These are phyloP conservation scores for Scaptomyza reducta DNA, from an alignment of 2,888 invertebrate genomes.

Conservation along the genomic window DNA sequence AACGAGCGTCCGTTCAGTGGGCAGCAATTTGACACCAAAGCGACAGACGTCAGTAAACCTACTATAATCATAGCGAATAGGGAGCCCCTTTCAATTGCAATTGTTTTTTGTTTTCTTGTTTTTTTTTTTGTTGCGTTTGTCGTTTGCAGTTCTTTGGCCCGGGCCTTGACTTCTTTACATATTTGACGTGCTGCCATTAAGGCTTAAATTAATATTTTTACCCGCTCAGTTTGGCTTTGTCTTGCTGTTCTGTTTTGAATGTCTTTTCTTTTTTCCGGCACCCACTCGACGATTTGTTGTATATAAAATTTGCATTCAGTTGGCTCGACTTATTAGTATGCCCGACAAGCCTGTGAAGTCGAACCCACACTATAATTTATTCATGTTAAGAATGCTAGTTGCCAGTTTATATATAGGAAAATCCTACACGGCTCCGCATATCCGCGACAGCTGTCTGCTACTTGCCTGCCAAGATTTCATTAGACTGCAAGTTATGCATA, in stretches of 20 bases:
- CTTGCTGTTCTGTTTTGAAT: slow-evolving; percentile 13
- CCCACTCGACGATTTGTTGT: slow-evolving; percentile 17
- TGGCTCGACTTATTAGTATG: slow-evolving; percentile 61
- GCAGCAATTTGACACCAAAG: slow-evolving; percentile 69
- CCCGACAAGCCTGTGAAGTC: slow-evolving; percentile 49
- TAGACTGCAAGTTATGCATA: slow-evolving; percentile 1
- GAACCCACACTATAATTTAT: slow-evolving; percentile 63
- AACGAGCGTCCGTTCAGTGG: slow-evolving; percentile 34
- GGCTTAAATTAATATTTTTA: slow-evolving; percentile 67
- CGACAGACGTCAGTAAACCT: slow-evolving; percentile 26
- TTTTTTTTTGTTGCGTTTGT: no score
- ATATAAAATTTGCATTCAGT: slow-evolving; percentile 41
- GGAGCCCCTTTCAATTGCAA: slow-evolving; percentile 46
- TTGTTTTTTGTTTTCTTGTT: no score
- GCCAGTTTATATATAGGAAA: slow-evolving; percentile 14
- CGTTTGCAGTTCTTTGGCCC: slow-evolving; percentile 61
- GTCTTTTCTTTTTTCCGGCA: slow-evolving; percentile 16
- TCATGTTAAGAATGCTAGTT: slow-evolving; percentile 40
- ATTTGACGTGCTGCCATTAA: slow-evolving; percentile 57
- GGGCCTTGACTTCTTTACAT: slow-evolving; percentile 73
- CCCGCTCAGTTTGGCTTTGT: slow-evolving; percentile 21
- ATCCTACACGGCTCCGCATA: slow-evolving; percentile 50
- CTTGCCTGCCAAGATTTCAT: slow-evolving; percentile 20
- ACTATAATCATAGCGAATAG: not conserved
- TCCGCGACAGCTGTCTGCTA: slow-evolving; percentile 44